A percentile compares a stretch with the other conserved stretches of the same genome.
phyloP scores from a whole-genome alignment of 1,140 invertebrate genomes.

The Ericerus pela region DNA sequence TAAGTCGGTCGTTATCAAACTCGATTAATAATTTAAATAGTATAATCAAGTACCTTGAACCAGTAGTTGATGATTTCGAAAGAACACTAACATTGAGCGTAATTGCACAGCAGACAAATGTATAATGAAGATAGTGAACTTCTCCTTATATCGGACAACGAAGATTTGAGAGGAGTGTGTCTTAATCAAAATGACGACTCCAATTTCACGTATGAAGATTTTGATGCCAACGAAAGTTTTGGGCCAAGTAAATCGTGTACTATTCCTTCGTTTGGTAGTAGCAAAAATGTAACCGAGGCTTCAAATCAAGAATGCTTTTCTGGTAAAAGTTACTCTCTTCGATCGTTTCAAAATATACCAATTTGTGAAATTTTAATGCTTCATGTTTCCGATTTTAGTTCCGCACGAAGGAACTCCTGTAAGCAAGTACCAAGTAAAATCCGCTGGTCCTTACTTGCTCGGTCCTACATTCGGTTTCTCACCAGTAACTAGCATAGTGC shows the following conservation, averaged over 20 bases:
- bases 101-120: background rate
- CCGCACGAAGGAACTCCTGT: conserved; percentile 20
- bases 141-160: background rate
- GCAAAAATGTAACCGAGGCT: no score
- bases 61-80: no score
- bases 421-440: conserved; percentile 30
- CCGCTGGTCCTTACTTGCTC: conserved; percentile 51
- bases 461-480: conserved; percentile 57
- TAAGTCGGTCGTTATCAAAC: no score
- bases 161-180: background rate
- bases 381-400: conserved; percentile 13
- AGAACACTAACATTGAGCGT: background rate
- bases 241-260: background rate
- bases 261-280: background rate
- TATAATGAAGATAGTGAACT: conserved; percentile 8
- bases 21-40: no score
- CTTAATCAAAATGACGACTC: conserved; percentile 5
- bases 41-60: no score
- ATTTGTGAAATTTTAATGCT: background rate
- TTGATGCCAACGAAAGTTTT: background rate
- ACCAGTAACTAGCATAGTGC: conserved; percentile 62
- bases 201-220: background rate
- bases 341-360: background rate
- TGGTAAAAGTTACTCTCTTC: background rate
- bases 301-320: background rate